Evolutionary conservation across 2,113 vertebrate species (phyloP).

Genomic region (Hypocryptadius cinnamomeus): DNA sequence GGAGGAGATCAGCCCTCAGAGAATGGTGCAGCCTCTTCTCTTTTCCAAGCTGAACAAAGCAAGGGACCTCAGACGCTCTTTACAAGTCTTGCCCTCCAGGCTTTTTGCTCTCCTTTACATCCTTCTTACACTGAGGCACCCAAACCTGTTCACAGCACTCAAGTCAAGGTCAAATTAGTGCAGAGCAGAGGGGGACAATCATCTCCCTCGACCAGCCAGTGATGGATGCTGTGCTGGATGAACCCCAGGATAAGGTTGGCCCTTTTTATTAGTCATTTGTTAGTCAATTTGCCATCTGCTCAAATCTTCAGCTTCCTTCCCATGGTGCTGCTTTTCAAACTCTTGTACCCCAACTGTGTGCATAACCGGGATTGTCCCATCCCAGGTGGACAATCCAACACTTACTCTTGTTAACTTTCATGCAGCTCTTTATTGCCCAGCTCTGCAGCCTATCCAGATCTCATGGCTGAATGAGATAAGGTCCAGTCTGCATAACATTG

Average conservation of each 20-base stretch:
- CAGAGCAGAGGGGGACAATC: not conserved
- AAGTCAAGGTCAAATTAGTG: not conserved
- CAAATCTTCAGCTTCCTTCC: not conserved
- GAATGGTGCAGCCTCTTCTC: not conserved
- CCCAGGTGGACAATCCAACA: not conserved
- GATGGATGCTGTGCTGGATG: not conserved
- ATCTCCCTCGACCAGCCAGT: rapidly evolving
- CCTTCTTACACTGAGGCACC: not conserved
- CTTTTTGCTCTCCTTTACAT: not conserved
- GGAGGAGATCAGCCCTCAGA: not conserved
- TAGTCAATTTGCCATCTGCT: not conserved
- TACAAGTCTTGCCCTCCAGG: not conserved
- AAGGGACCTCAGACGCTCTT: not conserved
- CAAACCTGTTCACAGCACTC: not conserved
- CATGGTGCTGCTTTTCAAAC: not conserved
- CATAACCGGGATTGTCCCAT: not conserved
- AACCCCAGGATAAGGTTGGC: rapidly evolving
- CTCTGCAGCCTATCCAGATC: not conserved
- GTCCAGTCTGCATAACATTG: not conserved
- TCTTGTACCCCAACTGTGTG: rapidly evolving
- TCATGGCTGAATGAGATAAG: not conserved
- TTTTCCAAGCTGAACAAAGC: not conserved
- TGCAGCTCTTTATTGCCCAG: not conserved
- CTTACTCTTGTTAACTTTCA: not conserved
- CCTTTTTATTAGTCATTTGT: not conserved